Conservation (phyloP, 2,888 invertebrate genomes). For the Meiosimyza decipiens region DNA sequence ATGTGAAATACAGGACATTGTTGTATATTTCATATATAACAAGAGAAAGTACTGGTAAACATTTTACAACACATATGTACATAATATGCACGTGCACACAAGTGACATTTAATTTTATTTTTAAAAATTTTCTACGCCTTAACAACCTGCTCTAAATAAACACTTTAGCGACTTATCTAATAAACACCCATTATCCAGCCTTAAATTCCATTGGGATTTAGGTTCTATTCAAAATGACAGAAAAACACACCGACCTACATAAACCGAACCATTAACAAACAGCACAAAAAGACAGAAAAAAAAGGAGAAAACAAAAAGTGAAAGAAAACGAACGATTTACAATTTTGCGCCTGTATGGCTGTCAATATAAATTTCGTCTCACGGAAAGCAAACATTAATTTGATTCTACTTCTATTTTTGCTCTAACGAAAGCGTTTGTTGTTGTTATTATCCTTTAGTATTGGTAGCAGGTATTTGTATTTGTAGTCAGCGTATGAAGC, state of each 20-base stretch:
- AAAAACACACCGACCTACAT: too few relatives aligned
- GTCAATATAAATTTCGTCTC: constrained; percentile 34
- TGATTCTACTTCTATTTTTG: constrained; percentile 12
- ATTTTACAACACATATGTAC: too few relatives aligned
- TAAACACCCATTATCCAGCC: constrained; percentile 3
- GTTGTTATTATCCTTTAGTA: constrained; percentile 14
- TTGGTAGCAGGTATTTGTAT: neutral
- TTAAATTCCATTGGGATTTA: constrained; percentile 2
- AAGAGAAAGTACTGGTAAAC: too few relatives aligned
- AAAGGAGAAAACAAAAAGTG: too few relatives aligned
- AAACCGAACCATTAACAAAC: too few relatives aligned
- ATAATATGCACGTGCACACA: too few relatives aligned
- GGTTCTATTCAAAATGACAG: neutral
- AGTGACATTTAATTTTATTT: too few relatives aligned
- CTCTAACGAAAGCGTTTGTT: neutral
- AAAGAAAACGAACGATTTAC: neutral
- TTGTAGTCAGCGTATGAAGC: neutral
- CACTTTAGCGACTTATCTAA: constrained; percentile 20
- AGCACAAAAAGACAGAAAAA: too few relatives aligned
- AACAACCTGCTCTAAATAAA: neutral
- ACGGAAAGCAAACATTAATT: constrained; percentile 36
- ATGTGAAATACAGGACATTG: too few relatives aligned
- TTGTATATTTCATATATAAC: too few relatives aligned
- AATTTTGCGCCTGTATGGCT: constrained; percentile 15
- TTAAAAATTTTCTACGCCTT: neutral